Base-by-base conservation (phyloP, 2,888 invertebrate genomes). In the Tipula unca region DNA sequence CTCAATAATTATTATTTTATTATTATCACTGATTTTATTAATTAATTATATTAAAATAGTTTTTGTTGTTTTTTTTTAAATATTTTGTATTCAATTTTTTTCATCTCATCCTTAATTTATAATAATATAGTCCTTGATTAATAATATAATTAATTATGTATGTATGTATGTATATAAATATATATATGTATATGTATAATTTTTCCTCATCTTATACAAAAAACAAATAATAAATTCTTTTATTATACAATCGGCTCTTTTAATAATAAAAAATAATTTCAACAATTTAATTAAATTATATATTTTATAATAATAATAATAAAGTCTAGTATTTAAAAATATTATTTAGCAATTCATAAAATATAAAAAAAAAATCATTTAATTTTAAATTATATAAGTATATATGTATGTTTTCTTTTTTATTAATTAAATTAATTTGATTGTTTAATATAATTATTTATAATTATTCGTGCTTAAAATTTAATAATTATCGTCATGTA, bases 401-500 rank as follows among this genome's bases (percentile, higher is more conserved):
- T 32, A n/a, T 32, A 6, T 32, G 32, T 69, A 69, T 69, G 25
- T 54, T 5, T 54, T 54, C 17, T 6, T 25, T 69, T 69, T 69
- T 10, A 69, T 69, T 69, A 69, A 69, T 69, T 69, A 25, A 69
- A 69, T 69, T 69, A 69, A 69, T 25, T 69, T 69, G 69, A 69
- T 69, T 69, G 69, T 69, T 69, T 69, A 10, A 25, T 25, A 25
- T 25, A 3, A 69, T 25, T 69, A 25, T 69, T 69, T 25, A 48
- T 14, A 48, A 10, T 39, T 10, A n/a, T 48, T 32, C 32, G 32
- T 32, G 32, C 32, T 6, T 32, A 32, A 2, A n/a, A n/a, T n/a
- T n/a, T 10, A 39, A n/a, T 48, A 48, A 48, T 17, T 48, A 83
- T 32, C 83, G 83, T 83, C 83, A 83, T 83, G 83, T 83, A 83